phyloP scores from a whole-genome alignment of 2,797 vertebrate species.

The Neosilurus hyrtlii region DNA sequence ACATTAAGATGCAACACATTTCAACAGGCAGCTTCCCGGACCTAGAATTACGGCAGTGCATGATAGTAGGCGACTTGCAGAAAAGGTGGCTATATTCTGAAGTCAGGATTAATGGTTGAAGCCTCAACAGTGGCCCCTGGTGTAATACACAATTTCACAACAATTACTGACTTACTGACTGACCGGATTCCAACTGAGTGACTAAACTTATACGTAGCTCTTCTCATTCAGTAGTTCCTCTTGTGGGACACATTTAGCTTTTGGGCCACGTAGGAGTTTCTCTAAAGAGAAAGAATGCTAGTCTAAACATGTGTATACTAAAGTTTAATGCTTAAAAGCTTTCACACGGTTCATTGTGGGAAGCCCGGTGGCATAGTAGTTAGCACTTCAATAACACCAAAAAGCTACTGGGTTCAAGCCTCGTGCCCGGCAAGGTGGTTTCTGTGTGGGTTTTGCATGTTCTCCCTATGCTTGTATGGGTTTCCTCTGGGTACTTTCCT shows the following conservation, averaged over 20 bases:
- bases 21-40: conserved; percentile 6
- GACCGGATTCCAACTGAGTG: conserved; percentile 10
- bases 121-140: background rate
- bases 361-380: no score
- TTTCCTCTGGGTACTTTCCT: no score
- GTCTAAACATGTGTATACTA: background rate
- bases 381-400: no score
- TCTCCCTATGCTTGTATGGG: no score
- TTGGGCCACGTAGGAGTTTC: background rate
- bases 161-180: conserved; percentile 34
- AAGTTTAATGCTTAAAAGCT: background rate
- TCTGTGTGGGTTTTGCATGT: no score
- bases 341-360: background rate
- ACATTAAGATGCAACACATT: conserved; percentile 17
- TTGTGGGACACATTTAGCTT: background rate
- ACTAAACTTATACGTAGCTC: conserved; percentile 2
- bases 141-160: conserved; percentile 20
- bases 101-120: background rate
- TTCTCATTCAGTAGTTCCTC: conserved; percentile 3
- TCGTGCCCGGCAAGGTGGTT: no score
- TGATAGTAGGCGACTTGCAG: background rate
- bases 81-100: background rate
- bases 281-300: background rate
- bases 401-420: no score
- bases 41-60: conserved; percentile 17